These are phyloP conservation scores for Kuschelorhynchus macadamiae DNA, from an alignment of 2,888 invertebrate species.

Conservation along the genomic window DNA sequence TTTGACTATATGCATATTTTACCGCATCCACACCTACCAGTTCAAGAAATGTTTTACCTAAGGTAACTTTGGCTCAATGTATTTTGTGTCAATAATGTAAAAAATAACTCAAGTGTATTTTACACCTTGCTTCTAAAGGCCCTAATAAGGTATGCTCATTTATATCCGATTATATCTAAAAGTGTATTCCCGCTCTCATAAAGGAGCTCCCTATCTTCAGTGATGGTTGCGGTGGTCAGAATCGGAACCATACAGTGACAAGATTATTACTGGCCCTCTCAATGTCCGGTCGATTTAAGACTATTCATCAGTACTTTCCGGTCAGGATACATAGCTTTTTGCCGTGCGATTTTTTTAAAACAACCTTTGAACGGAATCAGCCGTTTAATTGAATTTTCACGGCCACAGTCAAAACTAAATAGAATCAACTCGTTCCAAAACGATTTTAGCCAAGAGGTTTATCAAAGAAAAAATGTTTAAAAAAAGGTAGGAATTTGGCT, in stretches of 20 bases:
- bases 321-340: too few relatives aligned
- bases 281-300: not conserved
- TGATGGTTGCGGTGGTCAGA: slow-evolving; percentile 4
- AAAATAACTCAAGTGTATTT: slow-evolving; percentile 1
- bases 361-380: too few relatives aligned
- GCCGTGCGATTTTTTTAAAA: too few relatives aligned
- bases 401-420: too few relatives aligned
- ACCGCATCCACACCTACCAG: slow-evolving; percentile 7
- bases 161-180: not conserved
- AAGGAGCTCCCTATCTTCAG: slow-evolving; percentile 6
- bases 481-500: too few relatives aligned
- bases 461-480: too few relatives aligned
- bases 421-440: too few relatives aligned
- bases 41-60: not conserved
- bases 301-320: too few relatives aligned
- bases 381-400: too few relatives aligned
- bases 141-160: not conserved
- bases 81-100: not conserved
- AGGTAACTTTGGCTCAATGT: not conserved
- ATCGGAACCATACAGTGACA: slow-evolving; percentile 11
- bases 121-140: not conserved
- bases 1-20: slow-evolving; percentile 10
- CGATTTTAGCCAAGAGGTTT: too few relatives aligned
- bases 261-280: not conserved
- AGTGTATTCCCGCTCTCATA: not conserved